Evolutionary conservation across 2,797 vertebrate genomes (phyloP).

Genomic region (Urosaurus nigricauda): DNA sequence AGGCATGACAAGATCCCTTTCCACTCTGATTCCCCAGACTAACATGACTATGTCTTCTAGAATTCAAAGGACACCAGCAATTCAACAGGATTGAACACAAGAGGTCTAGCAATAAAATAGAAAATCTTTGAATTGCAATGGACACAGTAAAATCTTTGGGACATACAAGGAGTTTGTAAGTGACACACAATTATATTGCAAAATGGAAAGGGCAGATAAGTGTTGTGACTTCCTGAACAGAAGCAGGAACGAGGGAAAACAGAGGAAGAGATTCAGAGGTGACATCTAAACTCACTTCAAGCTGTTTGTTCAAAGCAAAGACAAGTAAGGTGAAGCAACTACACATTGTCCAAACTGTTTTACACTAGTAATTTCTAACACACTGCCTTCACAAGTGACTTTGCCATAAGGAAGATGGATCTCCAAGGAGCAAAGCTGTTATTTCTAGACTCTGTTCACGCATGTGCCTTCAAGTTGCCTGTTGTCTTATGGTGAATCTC

Average conservation of each 20-base stretch:
- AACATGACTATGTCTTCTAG: too few relatives aligned
- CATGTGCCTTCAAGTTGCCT: too few relatives aligned
- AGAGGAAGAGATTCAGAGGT: background rate
- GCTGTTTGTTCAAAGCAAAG: background rate
- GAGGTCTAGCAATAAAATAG: constrained; percentile 27
- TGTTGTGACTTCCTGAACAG: background rate
- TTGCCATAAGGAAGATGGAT: background rate
- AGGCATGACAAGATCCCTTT: too few relatives aligned
- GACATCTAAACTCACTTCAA: background rate
- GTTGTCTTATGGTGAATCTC: too few relatives aligned
- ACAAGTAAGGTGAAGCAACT: background rate
- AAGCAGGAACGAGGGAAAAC: background rate
- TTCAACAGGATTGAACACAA: background rate
- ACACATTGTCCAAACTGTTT: background rate
- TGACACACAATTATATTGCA: constrained; percentile 1
- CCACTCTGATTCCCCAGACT: too few relatives aligned
- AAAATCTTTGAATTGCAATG: constrained; percentile 14
- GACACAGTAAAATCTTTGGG: background rate
- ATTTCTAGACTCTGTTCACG: too few relatives aligned
- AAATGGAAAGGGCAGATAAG: background rate
- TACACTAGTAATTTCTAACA: background rate
- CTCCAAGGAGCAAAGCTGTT: background rate
- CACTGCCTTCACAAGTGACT: background rate
- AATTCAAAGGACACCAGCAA: too few relatives aligned
- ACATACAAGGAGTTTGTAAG: background rate